Base-by-base conservation (phyloP, 2,888 invertebrate species). In the Nomada goodeniana region DNA sequence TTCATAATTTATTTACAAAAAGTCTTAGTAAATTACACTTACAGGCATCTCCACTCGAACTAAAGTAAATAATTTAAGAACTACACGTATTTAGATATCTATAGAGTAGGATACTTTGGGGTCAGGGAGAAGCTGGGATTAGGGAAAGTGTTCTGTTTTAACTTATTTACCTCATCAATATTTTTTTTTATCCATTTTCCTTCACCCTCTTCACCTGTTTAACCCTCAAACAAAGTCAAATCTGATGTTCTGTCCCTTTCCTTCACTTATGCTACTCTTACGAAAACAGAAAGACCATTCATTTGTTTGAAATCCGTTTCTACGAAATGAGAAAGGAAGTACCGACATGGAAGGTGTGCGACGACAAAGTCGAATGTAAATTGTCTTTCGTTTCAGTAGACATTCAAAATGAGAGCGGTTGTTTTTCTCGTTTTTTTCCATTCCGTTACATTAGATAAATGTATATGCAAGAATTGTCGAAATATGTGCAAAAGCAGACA, bases 1-100 rank as follows among this genome's bases (percentile, higher is more conserved):
- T 93, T 93, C 93, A 93, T 92, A 93, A 93, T 93, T 93, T 93
- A 93, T 93, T 93, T 93, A 93, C 93, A 93, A 93, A 93, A 93
- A 93, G 93, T 93, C 93, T 93, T 93, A 93, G 93, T 93, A 93
- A 93, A 93, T 93, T 93, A 93, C 93, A 93, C 93, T 92, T 93
- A 93, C 92, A 93, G 93, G 93, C 92, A 92, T 93, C 93, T 93
- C 92, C 93, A 93, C 93, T 93, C 92, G 91, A 93, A 92, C 92
- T 92, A 93, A 93, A 93, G 92, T 93, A 93, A 93, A 93, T 93
- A 93, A 93, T 93, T 93, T 93, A 93, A 93, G 92, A 93, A 91
- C 93, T 93, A 93, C 93, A 93, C 91, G 92, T 93, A 92, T 92
- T 92, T 92, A 92, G 92, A 93, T 93, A 91, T 92, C 92, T 93